These are phyloP conservation scores for Cydia pomonella DNA, from an alignment of 1,140 invertebrate species.

Conservation along the genomic window DNA sequence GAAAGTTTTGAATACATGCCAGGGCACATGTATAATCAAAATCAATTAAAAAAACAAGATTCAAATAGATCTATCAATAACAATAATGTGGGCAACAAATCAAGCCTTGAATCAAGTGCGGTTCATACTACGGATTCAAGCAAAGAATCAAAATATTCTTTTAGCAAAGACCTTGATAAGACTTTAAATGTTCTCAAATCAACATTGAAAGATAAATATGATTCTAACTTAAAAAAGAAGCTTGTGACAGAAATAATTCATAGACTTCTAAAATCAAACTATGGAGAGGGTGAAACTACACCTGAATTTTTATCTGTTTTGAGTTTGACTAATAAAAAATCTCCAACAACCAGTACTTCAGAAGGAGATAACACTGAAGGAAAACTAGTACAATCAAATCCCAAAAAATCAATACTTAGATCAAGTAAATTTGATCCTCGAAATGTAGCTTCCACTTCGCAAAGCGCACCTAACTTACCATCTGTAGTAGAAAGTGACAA, in stretches of 20 bases:
- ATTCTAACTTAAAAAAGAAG: constrained; percentile 64
- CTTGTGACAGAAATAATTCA: constrained; percentile 72
- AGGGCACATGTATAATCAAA: constrained; percentile 74
- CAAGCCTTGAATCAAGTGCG: constrained; percentile 71
- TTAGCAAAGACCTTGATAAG: constrained; percentile 72
- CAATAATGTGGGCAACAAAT: constrained; percentile 63
- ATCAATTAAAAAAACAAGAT: constrained; percentile 53
- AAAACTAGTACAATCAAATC: constrained; percentile 48
- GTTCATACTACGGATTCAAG: constrained; percentile 68
- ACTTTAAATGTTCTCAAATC: constrained; percentile 64
- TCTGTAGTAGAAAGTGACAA: constrained; percentile 53
- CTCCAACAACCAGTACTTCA: constrained; percentile 67
- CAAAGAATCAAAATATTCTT: constrained; percentile 64
- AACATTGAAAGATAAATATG: constrained; percentile 55
- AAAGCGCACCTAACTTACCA: constrained; percentile 69
- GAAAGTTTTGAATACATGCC: constrained; percentile 81
- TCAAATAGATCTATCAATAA: constrained; percentile 41
- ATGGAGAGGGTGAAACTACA: constrained; percentile 68
- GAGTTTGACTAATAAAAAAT: constrained; percentile 61
- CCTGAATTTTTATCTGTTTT: constrained; percentile 67
- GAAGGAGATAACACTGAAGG: constrained; percentile 56
- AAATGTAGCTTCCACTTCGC: constrained; percentile 64
- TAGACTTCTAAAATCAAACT: constrained; percentile 64
- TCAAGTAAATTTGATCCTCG: constrained; percentile 63
- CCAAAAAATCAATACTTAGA: constrained; percentile 70